Conservation (phyloP, 2,888 invertebrate species). For the Drosophila meridionalis region DNA sequence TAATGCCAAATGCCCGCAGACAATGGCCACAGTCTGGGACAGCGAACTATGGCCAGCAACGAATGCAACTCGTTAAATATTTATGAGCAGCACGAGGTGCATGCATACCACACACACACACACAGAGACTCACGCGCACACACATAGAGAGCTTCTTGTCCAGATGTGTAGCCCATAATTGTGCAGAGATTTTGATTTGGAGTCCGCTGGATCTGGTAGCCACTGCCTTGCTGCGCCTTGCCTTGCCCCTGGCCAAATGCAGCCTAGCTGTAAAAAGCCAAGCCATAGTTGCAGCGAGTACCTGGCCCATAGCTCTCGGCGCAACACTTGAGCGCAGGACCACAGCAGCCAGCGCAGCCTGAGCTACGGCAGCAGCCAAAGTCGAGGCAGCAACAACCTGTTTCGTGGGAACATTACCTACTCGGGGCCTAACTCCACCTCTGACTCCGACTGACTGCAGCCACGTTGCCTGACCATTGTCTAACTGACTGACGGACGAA, state of each 20-base stretch:
- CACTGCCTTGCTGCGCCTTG: constrained; percentile 7
- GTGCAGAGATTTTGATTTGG: constrained; percentile 81
- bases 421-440: constrained; percentile 64
- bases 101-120: constrained; percentile 55
- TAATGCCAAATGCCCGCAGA: constrained; percentile 69
- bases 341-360: constrained; percentile 13
- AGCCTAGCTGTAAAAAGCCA: constrained; percentile 72
- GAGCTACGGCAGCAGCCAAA: constrained; percentile 4
- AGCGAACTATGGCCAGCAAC: constrained; percentile 25
- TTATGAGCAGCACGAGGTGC: constrained; percentile 81
- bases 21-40: constrained; percentile 53
- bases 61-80: constrained; percentile 79
- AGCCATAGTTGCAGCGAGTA: constrained; percentile 59
- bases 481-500: constrained; percentile 20
- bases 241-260: constrained; percentile 66
- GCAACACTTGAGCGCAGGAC: constrained; percentile 72
- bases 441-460: constrained; percentile 34
- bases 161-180: constrained; percentile 81
- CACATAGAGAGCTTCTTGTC: constrained; percentile 50
- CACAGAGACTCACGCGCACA: constrained; percentile 6
- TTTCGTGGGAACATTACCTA: constrained; percentile 85
- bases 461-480: constrained; percentile 65
- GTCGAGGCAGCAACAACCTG: constrained; percentile 78
- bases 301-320: constrained; percentile 80
- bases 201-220: constrained; percentile 44